These are phyloP conservation scores for Halcyon chelicuti DNA, from an alignment of 2,797 vertebrate genomes.

Conservation along the genomic window DNA sequence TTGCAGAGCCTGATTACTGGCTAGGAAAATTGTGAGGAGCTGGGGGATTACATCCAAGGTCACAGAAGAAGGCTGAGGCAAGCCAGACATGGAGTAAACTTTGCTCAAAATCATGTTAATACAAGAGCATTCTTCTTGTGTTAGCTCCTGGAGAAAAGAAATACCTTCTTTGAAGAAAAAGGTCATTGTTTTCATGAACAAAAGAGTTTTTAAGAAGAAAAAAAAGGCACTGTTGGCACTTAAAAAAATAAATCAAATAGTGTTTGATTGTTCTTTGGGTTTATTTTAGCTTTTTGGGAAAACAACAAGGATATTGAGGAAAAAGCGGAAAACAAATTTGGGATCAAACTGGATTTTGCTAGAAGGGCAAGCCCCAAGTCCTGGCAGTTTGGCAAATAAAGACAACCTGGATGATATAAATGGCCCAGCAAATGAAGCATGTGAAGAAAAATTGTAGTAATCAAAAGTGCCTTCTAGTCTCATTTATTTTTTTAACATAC, in stretches of 20 bases:
- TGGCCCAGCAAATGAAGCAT: conserved; percentile 3
- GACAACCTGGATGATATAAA: background rate
- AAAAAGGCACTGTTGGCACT: background rate
- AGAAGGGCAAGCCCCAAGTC: background rate
- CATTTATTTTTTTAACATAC: background rate
- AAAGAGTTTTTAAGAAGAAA: background rate
- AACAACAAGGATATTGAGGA: background rate
- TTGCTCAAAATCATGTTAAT: background rate
- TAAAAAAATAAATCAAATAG: background rate
- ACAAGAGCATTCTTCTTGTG: background rate
- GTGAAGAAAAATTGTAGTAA: background rate
- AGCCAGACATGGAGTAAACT: background rate
- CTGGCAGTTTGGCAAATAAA: background rate
- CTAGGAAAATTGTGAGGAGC: background rate
- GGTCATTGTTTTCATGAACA: background rate
- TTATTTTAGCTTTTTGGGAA: background rate
- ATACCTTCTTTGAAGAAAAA: background rate
- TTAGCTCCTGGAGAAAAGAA: background rate
- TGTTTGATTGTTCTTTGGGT: background rate
- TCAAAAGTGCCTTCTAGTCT: background rate
- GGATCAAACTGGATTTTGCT: background rate
- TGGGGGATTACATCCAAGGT: background rate
- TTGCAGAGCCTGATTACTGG: background rate
- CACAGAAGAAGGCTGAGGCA: background rate
- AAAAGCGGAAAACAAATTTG: background rate